Conservation (phyloP, 2,797 vertebrate species). For the Siniperca obscura region DNA sequence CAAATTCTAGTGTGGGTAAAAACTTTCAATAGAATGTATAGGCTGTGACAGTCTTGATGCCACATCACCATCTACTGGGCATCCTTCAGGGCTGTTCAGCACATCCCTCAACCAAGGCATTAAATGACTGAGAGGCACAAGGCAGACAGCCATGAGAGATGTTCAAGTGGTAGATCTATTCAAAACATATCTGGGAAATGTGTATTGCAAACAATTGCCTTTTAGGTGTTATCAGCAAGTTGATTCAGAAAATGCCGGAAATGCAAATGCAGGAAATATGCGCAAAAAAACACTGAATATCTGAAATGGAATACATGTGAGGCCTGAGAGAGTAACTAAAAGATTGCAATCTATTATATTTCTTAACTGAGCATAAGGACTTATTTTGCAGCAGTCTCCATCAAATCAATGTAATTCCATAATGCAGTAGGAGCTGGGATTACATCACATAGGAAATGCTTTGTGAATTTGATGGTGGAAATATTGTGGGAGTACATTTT, state of each 20-base stretch:
- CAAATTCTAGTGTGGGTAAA: slow-evolving; percentile 9
- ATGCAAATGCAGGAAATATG: slow-evolving; percentile 4
- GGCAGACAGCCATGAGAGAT: not conserved
- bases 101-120: slow-evolving; percentile 5
- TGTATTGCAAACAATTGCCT: slow-evolving; percentile 38
- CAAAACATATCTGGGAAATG: slow-evolving; percentile 29
- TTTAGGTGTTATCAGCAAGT: slow-evolving; percentile 19
- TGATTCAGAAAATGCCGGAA: slow-evolving; percentile 12
- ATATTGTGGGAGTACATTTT: slow-evolving; percentile 19
- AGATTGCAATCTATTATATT: slow-evolving; percentile 7
- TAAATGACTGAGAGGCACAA: slow-evolving; percentile 10
- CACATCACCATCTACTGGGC: slow-evolving; percentile 9
- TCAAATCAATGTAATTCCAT: slow-evolving; percentile 7
- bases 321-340: not conserved
- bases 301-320: slow-evolving; percentile 12
- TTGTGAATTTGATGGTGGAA: slow-evolving; percentile 6
- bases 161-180: not conserved
- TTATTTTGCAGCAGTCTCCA: not conserved
- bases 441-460: not conserved
- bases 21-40: not conserved
- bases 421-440: not conserved
- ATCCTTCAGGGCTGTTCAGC: not conserved
- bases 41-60: not conserved
- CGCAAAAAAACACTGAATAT: slow-evolving; percentile 10
- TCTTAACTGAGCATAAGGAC: not conserved